Evolutionary conservation across 2,888 invertebrate species (phyloP), one percentile per base, ranked within the genome.

Genomic region (Athripsodes cinereus): DNA sequence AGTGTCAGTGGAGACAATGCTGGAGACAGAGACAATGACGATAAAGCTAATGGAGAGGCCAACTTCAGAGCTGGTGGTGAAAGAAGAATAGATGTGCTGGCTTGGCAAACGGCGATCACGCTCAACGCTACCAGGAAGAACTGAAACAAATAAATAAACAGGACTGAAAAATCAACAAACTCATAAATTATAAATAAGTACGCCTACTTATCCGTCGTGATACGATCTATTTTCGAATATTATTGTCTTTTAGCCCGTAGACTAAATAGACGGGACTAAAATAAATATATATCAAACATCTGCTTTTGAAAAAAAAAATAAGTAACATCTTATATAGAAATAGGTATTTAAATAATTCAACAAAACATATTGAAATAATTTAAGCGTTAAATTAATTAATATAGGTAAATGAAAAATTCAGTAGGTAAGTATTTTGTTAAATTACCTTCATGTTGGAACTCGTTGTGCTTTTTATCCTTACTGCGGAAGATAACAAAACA

Each of bases 91-190:
- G 66, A 54, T 2, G 53, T 20, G 21, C 55, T 52, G 16, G 60
- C 63, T n/a, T 55, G 52, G 58, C 60, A 51, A 46, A 63, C 56
- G 21, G 61, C 63, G 6, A 61, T 65, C 64, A 61, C 67, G 67
- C 54, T 64, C 65, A 61, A 66, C 57, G 70, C 69, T 57, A 69
- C 68, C 58, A 70, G 70, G 61, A 70, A 65, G 54, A 71, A 62
- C 63, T 69, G 70, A 64, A 69, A 62, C 40, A 40, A 40, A 40
- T 5, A 3, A 8, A 40, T 40, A 16, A 40, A 40, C 16, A n/a
- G 13, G 13, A 40, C 13, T 8, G 13, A 26, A 6, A 26, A 26
- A 26, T 26, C 3, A 26, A 26, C 26, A 26, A 26, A 10, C n/a
- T n/a, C n/a, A n/a, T n/a, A n/a, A n/a, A n/a, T n/a, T n/a, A n/a